phyloP scores from a whole-genome alignment of 2,888 invertebrate genomes.

The Saturnia japonica region DNA sequence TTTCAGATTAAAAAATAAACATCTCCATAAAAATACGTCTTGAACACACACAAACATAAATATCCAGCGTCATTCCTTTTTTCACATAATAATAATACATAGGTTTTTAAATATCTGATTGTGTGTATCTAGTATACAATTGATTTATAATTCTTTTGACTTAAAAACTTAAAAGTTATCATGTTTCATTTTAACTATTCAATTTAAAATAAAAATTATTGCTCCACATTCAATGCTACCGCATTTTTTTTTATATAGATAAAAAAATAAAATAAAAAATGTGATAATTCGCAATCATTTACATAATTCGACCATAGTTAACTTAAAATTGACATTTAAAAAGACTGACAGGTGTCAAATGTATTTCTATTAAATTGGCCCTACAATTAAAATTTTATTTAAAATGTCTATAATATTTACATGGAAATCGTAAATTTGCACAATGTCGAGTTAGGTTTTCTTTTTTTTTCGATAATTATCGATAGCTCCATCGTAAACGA shows the following conservation, averaged over 20 bases:
- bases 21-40: slow-evolving; percentile 21
- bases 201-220: not conserved
- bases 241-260: not conserved
- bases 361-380: not conserved
- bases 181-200: not conserved
- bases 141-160: not conserved
- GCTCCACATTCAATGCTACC: not conserved
- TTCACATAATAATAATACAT: not conserved
- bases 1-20: slow-evolving; percentile 51
- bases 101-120: not conserved
- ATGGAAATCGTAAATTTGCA: not conserved
- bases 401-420: not conserved
- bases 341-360: no score
- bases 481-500: no score
- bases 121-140: not conserved
- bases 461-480: no score
- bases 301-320: not conserved
- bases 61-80: slow-evolving; percentile 20
- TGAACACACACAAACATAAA: slow-evolving; percentile 26
- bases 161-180: not conserved
- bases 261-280: not conserved
- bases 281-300: not conserved
- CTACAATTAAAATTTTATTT: not conserved
- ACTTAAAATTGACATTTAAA: no score
- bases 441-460: no score